Percentiles rank a stretch among this genome's conserved stretches.
Evolutionary conservation across 35 echinoderm and acorn worm genomes (phyloP).

Genomic region (Anneissia japonica): DNA sequence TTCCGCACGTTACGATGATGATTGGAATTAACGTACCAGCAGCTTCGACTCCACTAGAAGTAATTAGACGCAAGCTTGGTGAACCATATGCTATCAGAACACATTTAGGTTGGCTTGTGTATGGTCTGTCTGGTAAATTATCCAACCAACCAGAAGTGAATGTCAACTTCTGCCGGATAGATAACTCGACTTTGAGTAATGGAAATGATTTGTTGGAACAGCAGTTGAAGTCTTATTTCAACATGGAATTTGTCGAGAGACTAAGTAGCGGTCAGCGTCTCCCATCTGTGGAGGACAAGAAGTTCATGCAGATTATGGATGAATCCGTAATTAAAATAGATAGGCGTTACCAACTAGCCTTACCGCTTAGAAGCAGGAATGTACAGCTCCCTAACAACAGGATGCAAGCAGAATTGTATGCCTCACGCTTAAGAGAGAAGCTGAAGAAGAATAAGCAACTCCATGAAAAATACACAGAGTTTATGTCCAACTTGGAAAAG

Average conservation of each 20-base stretch:
- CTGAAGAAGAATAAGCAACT: background rate
- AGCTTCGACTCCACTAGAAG: slow-evolving; percentile 16
- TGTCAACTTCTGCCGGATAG: background rate
- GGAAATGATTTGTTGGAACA: background rate
- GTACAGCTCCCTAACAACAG: slow-evolving; percentile 37
- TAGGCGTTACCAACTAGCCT: slow-evolving; percentile 15
- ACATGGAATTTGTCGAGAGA: background rate
- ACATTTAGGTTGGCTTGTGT: slow-evolving; percentile 35
- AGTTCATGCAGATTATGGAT: slow-evolving; percentile 13
- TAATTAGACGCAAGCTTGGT: background rate
- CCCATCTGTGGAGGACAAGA: slow-evolving; percentile 29
- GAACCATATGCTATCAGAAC: slow-evolving; percentile 16
- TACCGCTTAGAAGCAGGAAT: background rate
- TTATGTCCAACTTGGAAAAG: slow-evolving; percentile 10
- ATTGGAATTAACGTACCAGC: slow-evolving; percentile 26
- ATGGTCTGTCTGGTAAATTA: slow-evolving; percentile 10
- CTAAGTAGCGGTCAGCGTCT: background rate
- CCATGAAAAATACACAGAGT: slow-evolving; percentile 26
- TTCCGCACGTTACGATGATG: slow-evolving; percentile 18
- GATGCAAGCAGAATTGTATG: slow-evolving; percentile 3
- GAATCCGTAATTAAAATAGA: background rate
- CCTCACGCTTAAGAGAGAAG: background rate
- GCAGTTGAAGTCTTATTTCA: background rate
- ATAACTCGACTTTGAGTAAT: background rate
- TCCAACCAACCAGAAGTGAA: background rate